Conservation (phyloP, 2,797 vertebrate species). For the Sorex maritimensis region DNA sequence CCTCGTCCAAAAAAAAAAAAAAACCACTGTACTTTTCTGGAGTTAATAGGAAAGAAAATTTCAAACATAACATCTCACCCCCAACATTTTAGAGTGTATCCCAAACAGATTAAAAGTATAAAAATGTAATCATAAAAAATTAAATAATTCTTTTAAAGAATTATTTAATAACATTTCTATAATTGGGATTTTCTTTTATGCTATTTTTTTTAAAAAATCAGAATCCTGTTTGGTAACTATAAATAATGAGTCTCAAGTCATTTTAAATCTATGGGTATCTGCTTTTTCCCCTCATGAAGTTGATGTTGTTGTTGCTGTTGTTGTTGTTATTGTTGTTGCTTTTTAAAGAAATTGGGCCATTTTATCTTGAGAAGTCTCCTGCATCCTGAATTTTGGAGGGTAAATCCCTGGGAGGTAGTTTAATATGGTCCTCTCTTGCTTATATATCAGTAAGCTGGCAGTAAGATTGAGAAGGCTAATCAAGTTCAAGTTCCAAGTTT, state of each 20-base stretch:
- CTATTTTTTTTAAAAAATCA: neutral
- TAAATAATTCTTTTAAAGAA: neutral
- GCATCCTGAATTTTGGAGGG: neutral
- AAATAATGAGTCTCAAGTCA: neutral
- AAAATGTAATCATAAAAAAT: neutral
- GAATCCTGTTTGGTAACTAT: neutral
- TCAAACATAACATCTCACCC: neutral
- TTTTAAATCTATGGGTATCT: neutral
- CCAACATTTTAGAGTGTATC: neutral
- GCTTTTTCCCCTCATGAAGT: accelerated
- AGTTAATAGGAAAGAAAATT: constrained; percentile 16
- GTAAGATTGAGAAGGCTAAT: constrained; percentile 54
- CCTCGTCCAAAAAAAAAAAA: too few relatives aligned
- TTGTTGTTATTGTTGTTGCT: too few relatives aligned
- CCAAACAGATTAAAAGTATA: neutral
- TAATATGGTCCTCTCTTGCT: neutral
- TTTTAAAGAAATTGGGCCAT: too few relatives aligned
- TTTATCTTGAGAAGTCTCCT: neutral
- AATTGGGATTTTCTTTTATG: neutral
- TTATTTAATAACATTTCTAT: neutral
- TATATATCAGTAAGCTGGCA: constrained; percentile 32
- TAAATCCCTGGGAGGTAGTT: constrained; percentile 10
- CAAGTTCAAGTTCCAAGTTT: neutral
- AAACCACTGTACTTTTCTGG: neutral
- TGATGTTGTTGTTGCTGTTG: neutral